These are phyloP conservation scores for Calonectris borealis DNA, from an alignment of 2,113 vertebrate genomes.

Conservation along the genomic window DNA sequence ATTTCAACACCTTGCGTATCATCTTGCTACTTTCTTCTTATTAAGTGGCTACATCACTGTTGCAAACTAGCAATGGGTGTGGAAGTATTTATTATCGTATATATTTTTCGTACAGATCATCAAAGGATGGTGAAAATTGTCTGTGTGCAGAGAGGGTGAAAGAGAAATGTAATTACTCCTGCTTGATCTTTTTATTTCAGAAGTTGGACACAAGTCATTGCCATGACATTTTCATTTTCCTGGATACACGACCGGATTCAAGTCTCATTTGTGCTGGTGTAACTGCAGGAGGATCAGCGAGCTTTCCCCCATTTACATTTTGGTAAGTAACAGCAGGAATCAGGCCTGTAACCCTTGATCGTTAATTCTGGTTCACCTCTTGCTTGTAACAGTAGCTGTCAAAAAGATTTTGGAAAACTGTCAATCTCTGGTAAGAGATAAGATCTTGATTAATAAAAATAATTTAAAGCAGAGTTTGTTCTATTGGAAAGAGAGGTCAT, in stretches of 20 bases:
- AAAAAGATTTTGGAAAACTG: constrained; percentile 65
- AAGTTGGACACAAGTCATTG: constrained; percentile 60
- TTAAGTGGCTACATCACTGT: not conserved
- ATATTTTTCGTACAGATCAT: not conserved
- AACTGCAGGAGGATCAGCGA: not conserved
- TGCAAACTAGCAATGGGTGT: not conserved
- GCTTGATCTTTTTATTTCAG: constrained; percentile 68
- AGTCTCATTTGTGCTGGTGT: constrained; percentile 24
- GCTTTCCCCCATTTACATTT: not conserved
- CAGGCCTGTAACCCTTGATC: constrained; percentile 38
- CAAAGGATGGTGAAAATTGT: constrained; percentile 13
- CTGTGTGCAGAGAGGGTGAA: constrained; percentile 13
- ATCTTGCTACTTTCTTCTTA: not conserved
- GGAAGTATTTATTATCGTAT: not conserved
- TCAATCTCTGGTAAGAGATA: constrained; percentile 63
- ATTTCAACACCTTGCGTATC: not conserved
- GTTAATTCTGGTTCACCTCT: constrained; percentile 60
- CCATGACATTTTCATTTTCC: constrained; percentile 65
- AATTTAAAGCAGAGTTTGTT: constrained; percentile 63
- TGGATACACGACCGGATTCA: not conserved
- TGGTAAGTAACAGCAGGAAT: not conserved
- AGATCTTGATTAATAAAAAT: constrained; percentile 74
- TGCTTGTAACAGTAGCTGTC: constrained; percentile 58
- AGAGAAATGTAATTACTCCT: constrained; percentile 61
- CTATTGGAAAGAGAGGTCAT: constrained; percentile 59